Evolutionary conservation across 2,797 vertebrate genomes (phyloP).

Genomic region (Lutjanus campechanus): DNA sequence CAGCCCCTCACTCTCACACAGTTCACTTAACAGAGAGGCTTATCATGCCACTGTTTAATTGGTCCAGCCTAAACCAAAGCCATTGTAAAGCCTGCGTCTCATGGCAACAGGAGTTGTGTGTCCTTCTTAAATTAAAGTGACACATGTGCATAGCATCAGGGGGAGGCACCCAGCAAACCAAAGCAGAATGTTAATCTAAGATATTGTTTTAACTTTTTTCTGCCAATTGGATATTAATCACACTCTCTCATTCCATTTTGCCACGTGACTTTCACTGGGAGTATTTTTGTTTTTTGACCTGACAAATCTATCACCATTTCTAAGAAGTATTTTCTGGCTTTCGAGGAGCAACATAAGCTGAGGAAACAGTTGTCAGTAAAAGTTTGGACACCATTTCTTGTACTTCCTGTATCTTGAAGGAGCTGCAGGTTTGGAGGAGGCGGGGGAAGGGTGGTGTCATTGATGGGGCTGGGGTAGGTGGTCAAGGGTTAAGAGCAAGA

Average conservation of each 20-base stretch:
- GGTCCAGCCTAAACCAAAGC: conserved; percentile 48
- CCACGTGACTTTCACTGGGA: neutral
- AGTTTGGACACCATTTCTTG: conserved; percentile 1
- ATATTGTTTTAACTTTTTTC: neutral
- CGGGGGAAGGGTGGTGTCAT: conserved; percentile 26
- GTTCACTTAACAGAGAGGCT: conserved; percentile 50
- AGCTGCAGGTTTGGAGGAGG: conserved; percentile 9
- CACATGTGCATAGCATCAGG: conserved; percentile 16
- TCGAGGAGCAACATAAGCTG: neutral
- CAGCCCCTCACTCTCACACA: conserved; percentile 59
- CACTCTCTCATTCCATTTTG: neutral
- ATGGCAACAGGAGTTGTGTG: conserved; percentile 56
- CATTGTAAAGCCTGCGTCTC: conserved; percentile 52
- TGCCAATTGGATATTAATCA: neutral
- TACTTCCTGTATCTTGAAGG: conserved; percentile 2
- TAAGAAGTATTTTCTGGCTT: neutral
- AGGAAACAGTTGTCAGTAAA: neutral
- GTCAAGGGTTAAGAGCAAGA: conserved; percentile 15
- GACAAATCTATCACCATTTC: neutral
- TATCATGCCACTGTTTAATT: conserved; percentile 48
- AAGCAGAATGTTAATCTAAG: conserved; percentile 15
- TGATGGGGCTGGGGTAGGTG: neutral
- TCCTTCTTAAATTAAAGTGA: conserved; percentile 30
- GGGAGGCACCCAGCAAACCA: conserved; percentile 3
- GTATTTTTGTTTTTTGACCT: neutral